Evolutionary conservation across 2,797 vertebrate genomes (phyloP).

Genomic region (Sebastes nivosus): DNA sequence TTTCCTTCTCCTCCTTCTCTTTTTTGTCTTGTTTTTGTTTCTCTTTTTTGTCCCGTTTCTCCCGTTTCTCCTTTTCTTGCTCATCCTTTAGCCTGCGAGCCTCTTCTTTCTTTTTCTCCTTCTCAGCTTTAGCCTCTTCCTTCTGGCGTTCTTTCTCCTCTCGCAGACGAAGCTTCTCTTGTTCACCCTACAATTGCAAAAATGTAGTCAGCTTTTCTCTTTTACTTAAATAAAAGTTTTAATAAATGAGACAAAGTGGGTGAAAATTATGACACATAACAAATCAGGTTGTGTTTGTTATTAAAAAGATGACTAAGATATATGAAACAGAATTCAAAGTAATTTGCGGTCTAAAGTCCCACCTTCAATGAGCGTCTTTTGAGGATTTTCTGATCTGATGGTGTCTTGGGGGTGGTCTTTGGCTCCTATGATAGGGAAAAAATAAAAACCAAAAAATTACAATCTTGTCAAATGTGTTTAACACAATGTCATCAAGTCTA

Average conservation of each 20-base stretch:
- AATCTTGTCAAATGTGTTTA: not conserved
- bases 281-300: not conserved
- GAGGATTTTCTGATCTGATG: conserved; percentile 68
- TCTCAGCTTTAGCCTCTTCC: conserved; percentile 88
- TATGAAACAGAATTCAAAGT: not conserved
- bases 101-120: conserved; percentile 89
- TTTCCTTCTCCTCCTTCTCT: conserved; percentile 92
- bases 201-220: not conserved
- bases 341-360: not conserved
- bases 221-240: not conserved
- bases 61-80: conserved; percentile 85
- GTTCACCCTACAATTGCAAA: conserved; percentile 63
- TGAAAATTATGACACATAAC: not conserved
- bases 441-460: not conserved
- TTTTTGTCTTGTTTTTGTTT: conserved; percentile 91
- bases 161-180: conserved; percentile 81
- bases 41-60: conserved; percentile 90
- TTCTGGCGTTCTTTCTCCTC: conserved; percentile 88
- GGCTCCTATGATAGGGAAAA: conserved; percentile 53
- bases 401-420: conserved; percentile 63
- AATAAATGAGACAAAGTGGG: not conserved
- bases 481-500: not conserved
- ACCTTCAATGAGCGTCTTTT: conserved; percentile 83
- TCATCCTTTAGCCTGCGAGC: conserved; percentile 89
- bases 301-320: not conserved